Evolutionary conservation across 1,140 invertebrate genomes (phyloP).

Genomic region (Triops cancriformis): DNA sequence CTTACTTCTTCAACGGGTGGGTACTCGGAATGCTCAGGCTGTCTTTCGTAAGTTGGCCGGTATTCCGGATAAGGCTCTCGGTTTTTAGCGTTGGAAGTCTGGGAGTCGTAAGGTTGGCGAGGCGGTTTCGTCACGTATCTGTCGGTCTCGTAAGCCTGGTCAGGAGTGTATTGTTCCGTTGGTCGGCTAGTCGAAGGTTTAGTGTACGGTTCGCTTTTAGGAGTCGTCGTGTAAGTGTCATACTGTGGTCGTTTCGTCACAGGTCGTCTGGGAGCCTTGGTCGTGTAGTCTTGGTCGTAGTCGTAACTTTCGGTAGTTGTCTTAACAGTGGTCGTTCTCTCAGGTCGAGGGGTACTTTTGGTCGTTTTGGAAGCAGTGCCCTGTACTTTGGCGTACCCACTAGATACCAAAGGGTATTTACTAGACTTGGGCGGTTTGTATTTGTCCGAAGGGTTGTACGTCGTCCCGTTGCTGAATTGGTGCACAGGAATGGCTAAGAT

Average conservation of each 20-base stretch:
- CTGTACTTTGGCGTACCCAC: conserved; percentile 27
- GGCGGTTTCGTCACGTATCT: background rate
- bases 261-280: conserved; percentile 12
- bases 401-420: conserved; percentile 27
- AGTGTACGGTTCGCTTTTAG: background rate
- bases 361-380: conserved; percentile 17
- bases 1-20: background rate
- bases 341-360: conserved; percentile 2
- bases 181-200: conserved; percentile 15
- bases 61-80: background rate
- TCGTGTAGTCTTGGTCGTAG: background rate
- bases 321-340: background rate
- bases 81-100: background rate
- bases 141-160: conserved; percentile 15
- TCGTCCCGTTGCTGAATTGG: conserved; percentile 28
- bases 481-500: conserved; percentile 26
- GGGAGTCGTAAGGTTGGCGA: background rate
- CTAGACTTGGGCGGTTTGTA: conserved; percentile 17
- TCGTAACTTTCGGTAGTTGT: conserved; percentile 15
- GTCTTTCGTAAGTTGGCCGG: background rate
- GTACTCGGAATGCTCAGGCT: background rate
- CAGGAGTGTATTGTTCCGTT: background rate
- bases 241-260: conserved; percentile 15
- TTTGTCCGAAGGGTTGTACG: conserved; percentile 27
- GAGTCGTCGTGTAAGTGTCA: background rate